Evolutionary conservation across 2,113 vertebrate genomes (phyloP), one percentile per base, ranked within the genome.

Genomic region (Tragulus kanchil): DNA sequence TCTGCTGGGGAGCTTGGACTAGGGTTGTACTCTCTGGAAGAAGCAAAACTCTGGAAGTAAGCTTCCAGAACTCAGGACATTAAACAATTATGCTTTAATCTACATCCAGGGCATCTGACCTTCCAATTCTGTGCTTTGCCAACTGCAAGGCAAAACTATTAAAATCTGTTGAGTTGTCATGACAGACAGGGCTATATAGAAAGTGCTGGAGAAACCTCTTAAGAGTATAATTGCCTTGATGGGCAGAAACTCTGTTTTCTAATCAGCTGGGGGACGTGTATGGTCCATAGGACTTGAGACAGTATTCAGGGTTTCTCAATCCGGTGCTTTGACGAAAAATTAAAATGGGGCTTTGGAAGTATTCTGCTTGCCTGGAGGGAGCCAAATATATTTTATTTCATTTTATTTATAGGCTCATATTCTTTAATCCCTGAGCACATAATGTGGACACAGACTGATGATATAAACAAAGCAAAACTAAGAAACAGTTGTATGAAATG

Each of bases 151-250:
- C 89, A 65, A 93, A 96, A 86, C 23, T 79, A 73, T 36, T 73
- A 61, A 89, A 95, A 94, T 78, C 61, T 85, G 79, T 85, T 45
- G 64, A 89, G 48, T 65, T 91, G 19, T 89, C 56, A 25, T 93
- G 84, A 93, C 26, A 97, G 89, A 87, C 67, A 94, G 62, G 83
- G 36, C 89, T 91, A 90, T 81, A 81, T 92, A 95, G 69, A 92
- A 95, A 95, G 78, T 95, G 71, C n/a, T 93, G 90, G 86, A 91
- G 64, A 85, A 79, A 77, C 52, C 89, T 83, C 45, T 92, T 36
- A 64, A 36, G 48, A 56, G 26, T 84, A 58, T 79, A 92, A 93
- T 86, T 94, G 75, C 36, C 67, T 64, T 85, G 85, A 95, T 59
- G 77, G 73, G 17, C 61, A 95, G 77, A 81, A 79, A 65, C 71